Percentiles rank a stretch among this genome's conserved stretches.
Conservation (phyloP, 1,140 invertebrate genomes). For the Scylla paramamosain region DNA sequence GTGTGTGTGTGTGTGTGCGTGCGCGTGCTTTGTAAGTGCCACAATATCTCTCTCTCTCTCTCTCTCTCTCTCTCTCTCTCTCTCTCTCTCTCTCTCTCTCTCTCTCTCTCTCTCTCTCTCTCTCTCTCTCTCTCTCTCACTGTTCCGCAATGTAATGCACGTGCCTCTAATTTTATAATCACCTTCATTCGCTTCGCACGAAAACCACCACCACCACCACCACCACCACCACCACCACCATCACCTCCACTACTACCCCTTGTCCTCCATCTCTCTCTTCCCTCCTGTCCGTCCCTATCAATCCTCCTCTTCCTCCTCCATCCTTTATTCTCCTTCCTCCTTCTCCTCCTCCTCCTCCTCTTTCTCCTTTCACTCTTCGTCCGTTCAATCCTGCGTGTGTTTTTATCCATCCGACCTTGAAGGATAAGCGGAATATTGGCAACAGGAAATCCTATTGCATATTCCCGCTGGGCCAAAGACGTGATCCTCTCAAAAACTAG, state of each 20-base stretch:
- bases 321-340: neutral
- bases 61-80: conserved; percentile 52
- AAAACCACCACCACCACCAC: neutral
- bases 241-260: neutral
- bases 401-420: neutral
- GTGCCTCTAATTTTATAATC: neutral
- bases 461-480: neutral
- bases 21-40: too few relatives aligned
- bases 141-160: neutral
- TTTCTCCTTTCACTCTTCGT: neutral
- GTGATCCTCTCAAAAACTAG: neutral
- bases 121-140: neutral
- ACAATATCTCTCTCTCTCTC: conserved; percentile 27
- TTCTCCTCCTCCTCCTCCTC: neutral
- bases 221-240: too few relatives aligned
- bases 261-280: neutral
- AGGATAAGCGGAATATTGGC: conserved; percentile 9
- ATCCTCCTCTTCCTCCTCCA: conserved; percentile 4
- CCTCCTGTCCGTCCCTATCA: neutral
- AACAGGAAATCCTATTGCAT: conserved; percentile 5
- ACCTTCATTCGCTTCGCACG: neutral
- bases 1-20: too few relatives aligned
- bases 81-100: neutral
- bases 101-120: neutral
- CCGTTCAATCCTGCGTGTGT: neutral